Base-by-base conservation (phyloP, 2,113 vertebrate genomes). In the Hyperoodon ampullatus region DNA sequence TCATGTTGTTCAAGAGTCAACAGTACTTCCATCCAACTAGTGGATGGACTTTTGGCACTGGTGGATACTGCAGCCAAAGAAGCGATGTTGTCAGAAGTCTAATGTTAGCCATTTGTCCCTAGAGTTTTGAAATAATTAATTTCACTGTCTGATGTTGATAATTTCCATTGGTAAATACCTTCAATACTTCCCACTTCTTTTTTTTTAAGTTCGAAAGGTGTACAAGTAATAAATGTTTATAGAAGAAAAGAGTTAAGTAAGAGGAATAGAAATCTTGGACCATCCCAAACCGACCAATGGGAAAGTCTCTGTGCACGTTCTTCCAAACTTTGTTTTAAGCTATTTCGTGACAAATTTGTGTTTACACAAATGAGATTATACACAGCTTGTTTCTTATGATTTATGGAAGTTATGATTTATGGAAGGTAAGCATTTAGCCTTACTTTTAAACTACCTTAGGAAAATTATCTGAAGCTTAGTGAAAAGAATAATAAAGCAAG, bases 301-400 rank as follows among this genome's bases (percentile, higher is more conserved):
- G 10, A 87, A 68, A 47, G 6, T 72, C 14, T 53, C 71, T 44
- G 63, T 75, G 60, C 8, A 53, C 2, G 44, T 74, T 30, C 50
- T 74, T 77, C n/a, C 58, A 89, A 90, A 87, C 19, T 88, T 87
- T 68, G 28, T 85, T 93, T 83, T 42, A 85, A 88, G 30, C 12
- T 81, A 61, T 93, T 92, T 96, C 44, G 30, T 90, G n/a, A 78
- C 5, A 65, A 88, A 71, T 92, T 95, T 92, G 39, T 85, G n/a
- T 85, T 47, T 68, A 26, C 7, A 66, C 24, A 72, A 44, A 30
- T 88, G 47, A n/a, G 35, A 72, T 82, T 81, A 53, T 44, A 21
- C 5, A 35, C 75, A 75, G 33, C 15, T 88, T 80, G 23, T 86
- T 9, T 75, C 53, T 93, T 82, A 63, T 23, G 28, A 35, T 83